Evolutionary conservation across 2,888 invertebrate genomes (phyloP).

Genomic region (Phragmatobia fuliginosa): DNA sequence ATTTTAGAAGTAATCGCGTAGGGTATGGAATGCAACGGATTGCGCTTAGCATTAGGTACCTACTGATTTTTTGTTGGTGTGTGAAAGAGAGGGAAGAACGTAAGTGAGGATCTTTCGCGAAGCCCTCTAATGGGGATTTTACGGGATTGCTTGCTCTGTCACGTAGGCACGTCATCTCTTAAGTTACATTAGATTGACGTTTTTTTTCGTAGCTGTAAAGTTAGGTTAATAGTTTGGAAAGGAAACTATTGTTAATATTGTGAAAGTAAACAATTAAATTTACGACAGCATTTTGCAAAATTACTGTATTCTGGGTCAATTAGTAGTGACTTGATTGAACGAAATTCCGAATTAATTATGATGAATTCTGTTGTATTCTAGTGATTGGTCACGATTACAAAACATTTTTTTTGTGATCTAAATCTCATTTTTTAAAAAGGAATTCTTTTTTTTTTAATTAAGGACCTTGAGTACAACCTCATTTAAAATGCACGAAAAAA

Average conservation of each 20-base stretch:
- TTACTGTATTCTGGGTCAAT: slow-evolving; percentile 46
- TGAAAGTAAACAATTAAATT: slow-evolving; percentile 51
- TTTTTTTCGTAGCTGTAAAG: slow-evolving; percentile 53
- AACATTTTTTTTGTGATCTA: neutral
- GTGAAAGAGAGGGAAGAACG: slow-evolving; percentile 71
- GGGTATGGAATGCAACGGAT: slow-evolving; percentile 82
- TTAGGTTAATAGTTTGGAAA: slow-evolving; percentile 27
- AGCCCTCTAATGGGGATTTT: slow-evolving; percentile 83
- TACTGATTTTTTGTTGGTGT: slow-evolving; percentile 82
- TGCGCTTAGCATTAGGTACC: slow-evolving; percentile 76
- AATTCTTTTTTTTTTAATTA: neutral
- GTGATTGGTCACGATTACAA: slow-evolving; percentile 12
- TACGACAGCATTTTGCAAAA: slow-evolving; percentile 45
- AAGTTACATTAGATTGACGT: slow-evolving; percentile 57
- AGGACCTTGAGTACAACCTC: neutral
- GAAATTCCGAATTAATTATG: slow-evolving; percentile 19
- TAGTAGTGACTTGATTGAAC: slow-evolving; percentile 27
- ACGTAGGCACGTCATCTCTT: slow-evolving; percentile 67
- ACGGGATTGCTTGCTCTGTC: slow-evolving; percentile 71
- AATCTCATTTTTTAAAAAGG: neutral
- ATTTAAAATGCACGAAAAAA: neutral
- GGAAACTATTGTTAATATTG: slow-evolving; percentile 35
- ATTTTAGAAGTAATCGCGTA: slow-evolving; percentile 59
- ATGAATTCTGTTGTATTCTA: slow-evolving; percentile 14
- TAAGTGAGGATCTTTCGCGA: slow-evolving; percentile 74